Evolutionary conservation across 2,888 invertebrate species (phyloP), one percentile per base, ranked within the genome.

Genomic region (Ochropleura leucogaster): DNA sequence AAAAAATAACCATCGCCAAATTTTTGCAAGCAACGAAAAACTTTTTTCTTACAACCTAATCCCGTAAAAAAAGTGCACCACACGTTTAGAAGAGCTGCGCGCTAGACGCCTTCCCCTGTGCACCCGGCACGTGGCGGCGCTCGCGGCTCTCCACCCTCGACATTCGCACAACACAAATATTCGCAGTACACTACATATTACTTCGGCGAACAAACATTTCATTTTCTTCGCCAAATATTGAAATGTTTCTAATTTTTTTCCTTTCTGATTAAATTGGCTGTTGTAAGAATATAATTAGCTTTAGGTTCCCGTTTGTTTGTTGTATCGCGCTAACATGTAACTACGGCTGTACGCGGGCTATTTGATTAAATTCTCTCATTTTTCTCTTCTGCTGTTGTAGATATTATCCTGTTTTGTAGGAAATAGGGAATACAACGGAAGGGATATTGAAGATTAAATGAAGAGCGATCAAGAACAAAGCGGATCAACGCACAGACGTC

Each of bases 221-320:
- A 42, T 44, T 67, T 47, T 47, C 30, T 67, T 73, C 8, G 16
- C 16, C 18, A 57, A 68, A 77, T 79, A 79, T 79, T 71, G 73
- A 78, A 74, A 74, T 72, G 14, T 55, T 64, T 68, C n/a, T 69
- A 57, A 16, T 64, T 75, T 72, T 78, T 73, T 77, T 57, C 60
- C 53, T 60, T 51, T 73, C 46, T 63, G 57, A 72, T 71, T 72
- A 81, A 79, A 83, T 77, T 79, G 72, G 65, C 71, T 66, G 14
- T 72, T 77, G 77, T 78, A 62, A 57, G 53, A 79, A 72, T 73
- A 76, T 78, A 82, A 87, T 82, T 83, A 82, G 69, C 67, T 77
- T 74, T 55, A 72, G 42, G 53, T 68, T 72, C 42, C 42, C 30
- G 70, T 51, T 70, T 63, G 76, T 83, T 79, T 83, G 64, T 79